Conservation (phyloP, 2,888 invertebrate genomes). For the Limnephilus marmoratus region DNA sequence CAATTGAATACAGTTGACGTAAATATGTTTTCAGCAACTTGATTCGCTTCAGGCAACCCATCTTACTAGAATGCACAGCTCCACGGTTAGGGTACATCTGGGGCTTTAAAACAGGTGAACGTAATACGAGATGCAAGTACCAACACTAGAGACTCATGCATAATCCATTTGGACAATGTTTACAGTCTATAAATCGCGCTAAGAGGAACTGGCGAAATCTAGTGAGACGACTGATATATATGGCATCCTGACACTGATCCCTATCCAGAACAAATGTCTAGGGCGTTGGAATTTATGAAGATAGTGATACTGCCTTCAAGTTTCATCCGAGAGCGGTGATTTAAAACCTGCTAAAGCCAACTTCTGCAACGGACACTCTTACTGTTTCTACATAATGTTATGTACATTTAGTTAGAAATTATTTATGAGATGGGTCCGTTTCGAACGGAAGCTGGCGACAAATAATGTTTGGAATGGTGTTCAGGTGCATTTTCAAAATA, state of each 20-base stretch:
- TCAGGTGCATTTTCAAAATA: not conserved
- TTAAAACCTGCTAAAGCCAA: conserved; percentile 11
- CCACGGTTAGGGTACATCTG: not conserved
- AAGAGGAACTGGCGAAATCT: conserved; percentile 13
- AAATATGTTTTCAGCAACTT: not conserved
- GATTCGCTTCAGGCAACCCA: not conserved
- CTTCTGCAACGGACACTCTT: not conserved
- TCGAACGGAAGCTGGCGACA: not conserved
- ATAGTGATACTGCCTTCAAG: conserved; percentile 2
- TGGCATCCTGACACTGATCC: not conserved
- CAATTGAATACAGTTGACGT: not conserved
- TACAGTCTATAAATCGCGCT: not conserved
- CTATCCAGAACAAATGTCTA: not conserved
- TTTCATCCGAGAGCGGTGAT: conserved; percentile 29
- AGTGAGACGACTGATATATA: not conserved
- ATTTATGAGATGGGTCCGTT: not conserved
- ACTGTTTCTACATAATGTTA: not conserved
- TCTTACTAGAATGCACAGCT: not conserved
- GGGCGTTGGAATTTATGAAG: conserved; percentile 21
- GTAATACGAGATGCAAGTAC: not conserved
- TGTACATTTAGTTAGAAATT: not conserved
- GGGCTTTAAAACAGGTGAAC: conserved; percentile 2
- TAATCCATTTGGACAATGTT: not conserved
- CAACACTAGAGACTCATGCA: not conserved
- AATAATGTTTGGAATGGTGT: not conserved